These are phyloP conservation scores for Dasyornis broadbenti DNA, from an alignment of 2,113 vertebrate species.

Conservation along the genomic window DNA sequence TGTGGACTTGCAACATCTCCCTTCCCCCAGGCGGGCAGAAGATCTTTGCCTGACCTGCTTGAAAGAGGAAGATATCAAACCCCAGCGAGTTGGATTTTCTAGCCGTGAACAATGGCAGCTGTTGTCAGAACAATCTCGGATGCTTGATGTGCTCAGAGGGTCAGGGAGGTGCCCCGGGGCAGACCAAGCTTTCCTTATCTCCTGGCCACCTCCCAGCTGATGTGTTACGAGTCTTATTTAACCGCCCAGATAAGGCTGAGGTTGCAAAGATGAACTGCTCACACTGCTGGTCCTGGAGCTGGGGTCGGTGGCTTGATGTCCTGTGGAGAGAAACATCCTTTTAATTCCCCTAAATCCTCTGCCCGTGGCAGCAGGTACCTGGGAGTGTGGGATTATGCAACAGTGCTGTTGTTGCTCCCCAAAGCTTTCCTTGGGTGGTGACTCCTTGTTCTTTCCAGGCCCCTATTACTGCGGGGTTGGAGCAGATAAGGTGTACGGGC, in stretches of 20 bases:
- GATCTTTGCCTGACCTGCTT: not conserved
- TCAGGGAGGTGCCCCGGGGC: not conserved
- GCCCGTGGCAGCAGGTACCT: not conserved
- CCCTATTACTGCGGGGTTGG: slow-evolving; percentile 88
- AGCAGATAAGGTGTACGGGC: slow-evolving; percentile 77
- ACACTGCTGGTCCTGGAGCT: not conserved
- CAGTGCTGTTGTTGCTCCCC: not conserved
- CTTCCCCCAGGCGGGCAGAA: not conserved
- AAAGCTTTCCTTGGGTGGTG: not conserved
- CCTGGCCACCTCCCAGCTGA: not conserved
- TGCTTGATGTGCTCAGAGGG: not conserved
- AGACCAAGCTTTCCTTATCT: slow-evolving; percentile 17
- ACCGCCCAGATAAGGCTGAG: slow-evolving; percentile 1
- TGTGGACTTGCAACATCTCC: not conserved
- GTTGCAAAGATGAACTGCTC: not conserved
- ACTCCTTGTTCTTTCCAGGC: slow-evolving; percentile 61
- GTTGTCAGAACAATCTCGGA: not conserved
- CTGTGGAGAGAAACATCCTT: not conserved
- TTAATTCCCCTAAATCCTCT: not conserved
- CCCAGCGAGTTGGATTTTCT: not conserved
- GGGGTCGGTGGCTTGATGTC: not conserved
- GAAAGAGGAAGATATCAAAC: not conserved
- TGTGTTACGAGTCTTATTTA: not conserved
- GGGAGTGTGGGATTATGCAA: not conserved
- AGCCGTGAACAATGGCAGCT: not conserved